phyloP scores from a whole-genome alignment of 2,113 vertebrate species.

The Actenoides hombroni region DNA sequence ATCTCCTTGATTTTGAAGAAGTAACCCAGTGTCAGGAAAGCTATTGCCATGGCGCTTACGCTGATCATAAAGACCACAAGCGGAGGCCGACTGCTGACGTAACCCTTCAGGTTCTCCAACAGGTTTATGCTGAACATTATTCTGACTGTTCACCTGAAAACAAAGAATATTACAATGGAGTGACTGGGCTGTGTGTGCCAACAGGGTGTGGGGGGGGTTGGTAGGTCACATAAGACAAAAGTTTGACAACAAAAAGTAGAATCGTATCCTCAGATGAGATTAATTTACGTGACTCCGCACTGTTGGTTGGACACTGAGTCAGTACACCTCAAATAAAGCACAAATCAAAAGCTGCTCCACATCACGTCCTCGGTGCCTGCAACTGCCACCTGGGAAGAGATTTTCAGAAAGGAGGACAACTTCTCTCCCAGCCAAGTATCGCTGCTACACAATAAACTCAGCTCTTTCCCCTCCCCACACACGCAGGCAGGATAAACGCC shows the following conservation, averaged over 20 bases:
- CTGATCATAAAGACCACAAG: conserved; percentile 99
- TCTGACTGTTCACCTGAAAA: conserved; percentile 73
- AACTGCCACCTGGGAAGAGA: background rate
- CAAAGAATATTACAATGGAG: background rate
- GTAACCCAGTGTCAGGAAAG: conserved; percentile 95
- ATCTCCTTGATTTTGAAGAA: conserved; percentile 99
- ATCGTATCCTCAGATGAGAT: background rate
- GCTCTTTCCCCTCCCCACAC: background rate
- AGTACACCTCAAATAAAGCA: background rate
- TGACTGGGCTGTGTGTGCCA: background rate
- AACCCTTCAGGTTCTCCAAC: conserved; percentile 94
- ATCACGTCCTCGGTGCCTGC: background rate
- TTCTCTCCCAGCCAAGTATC: background rate
- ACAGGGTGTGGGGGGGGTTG: background rate
- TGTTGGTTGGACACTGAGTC: background rate
- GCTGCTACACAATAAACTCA: background rate
- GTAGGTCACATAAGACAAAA: background rate
- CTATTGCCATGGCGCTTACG: conserved; percentile 94
- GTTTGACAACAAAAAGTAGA: background rate
- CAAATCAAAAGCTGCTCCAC: background rate
- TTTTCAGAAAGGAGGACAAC: background rate
- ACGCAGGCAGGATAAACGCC: background rate
- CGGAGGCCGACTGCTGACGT: conserved; percentile 91
- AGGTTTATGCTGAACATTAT: conserved; percentile 85
- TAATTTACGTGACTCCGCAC: accelerated